These are phyloP conservation scores for Typhlichthys eigenmanni DNA, from an alignment of 2,797 vertebrate genomes.

Conservation along the genomic window DNA sequence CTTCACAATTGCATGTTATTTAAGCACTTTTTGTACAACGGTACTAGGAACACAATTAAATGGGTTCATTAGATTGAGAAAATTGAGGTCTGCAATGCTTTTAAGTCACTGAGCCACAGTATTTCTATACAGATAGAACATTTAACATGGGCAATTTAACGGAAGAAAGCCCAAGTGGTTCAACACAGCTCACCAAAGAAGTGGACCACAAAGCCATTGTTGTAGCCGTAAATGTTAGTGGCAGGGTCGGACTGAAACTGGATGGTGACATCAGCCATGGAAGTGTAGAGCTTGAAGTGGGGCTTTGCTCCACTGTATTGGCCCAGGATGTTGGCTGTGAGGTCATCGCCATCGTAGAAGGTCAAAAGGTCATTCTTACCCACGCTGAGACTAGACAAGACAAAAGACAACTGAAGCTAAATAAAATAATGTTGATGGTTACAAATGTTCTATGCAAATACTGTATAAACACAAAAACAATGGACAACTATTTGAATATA, in stretches of 20 bases:
- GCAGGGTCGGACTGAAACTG: slow-evolving; percentile 97
- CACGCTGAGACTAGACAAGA: slow-evolving; percentile 79
- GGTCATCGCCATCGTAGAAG: slow-evolving; percentile 95
- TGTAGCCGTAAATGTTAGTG: slow-evolving; percentile 86
- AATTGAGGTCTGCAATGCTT: too few species aligned
- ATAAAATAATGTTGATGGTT: background rate
- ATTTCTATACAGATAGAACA: too few species aligned
- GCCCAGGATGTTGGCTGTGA: slow-evolving; percentile 93
- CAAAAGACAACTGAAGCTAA: background rate
- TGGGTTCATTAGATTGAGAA: too few species aligned
- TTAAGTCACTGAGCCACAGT: too few species aligned
- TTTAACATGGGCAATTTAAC: background rate
- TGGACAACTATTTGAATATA: too few species aligned
- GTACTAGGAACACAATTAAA: too few species aligned
- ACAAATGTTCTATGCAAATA: background rate
- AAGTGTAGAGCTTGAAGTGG: slow-evolving; percentile 92
- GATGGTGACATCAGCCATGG: slow-evolving; percentile 91
- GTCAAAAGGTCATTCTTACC: slow-evolving; percentile 90
- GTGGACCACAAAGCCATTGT: slow-evolving; percentile 93
- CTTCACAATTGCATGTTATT: too few species aligned
- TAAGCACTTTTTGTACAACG: too few species aligned
- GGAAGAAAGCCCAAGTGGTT: background rate
- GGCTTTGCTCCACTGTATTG: slow-evolving; percentile 86
- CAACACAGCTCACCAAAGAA: slow-evolving; percentile 85
- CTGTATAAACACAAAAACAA: too few species aligned